Percentiles rank a stretch among this genome's conserved stretches.
Conservation (phyloP, 2,113 vertebrate genomes). For the Gavia stellata region DNA sequence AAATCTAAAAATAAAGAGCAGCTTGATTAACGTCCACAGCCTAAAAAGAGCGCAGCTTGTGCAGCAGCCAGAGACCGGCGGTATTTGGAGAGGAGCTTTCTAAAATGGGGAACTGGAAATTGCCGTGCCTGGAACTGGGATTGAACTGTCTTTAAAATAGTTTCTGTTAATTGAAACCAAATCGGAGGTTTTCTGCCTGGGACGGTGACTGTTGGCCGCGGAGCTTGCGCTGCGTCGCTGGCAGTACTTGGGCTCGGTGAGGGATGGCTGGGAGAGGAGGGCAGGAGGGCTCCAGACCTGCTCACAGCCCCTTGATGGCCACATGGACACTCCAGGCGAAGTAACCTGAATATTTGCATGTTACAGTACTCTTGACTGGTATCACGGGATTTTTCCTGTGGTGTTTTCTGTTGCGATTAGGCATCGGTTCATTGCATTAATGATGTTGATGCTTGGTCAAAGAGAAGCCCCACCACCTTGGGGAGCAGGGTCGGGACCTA, state of each 20-base stretch:
- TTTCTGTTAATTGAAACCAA: constrained; percentile 30
- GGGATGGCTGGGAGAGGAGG: neutral
- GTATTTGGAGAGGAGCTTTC: neutral
- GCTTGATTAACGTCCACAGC: constrained; percentile 22
- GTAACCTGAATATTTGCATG: neutral
- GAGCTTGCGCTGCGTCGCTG: fast-evolving
- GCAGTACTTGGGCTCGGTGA: neutral
- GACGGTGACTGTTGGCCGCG: fast-evolving
- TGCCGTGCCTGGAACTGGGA: neutral
- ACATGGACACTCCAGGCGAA: neutral
- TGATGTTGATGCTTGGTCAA: neutral
- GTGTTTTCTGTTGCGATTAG: neutral
- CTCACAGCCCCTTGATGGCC: neutral
- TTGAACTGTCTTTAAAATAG: neutral
- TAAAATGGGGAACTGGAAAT: neutral
- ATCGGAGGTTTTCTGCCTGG: neutral
- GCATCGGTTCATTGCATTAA: neutral
- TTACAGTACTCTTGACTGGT: neutral
- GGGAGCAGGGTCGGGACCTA: neutral
- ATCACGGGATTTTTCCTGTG: neutral
- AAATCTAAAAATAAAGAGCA: constrained; percentile 52
- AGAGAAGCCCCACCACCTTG: neutral
- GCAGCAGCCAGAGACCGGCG: neutral
- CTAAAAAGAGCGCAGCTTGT: constrained; percentile 21
- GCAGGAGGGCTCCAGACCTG: neutral